phyloP scores from a whole-genome alignment of 1,140 invertebrate genomes.

The Gryon sp. region DNA sequence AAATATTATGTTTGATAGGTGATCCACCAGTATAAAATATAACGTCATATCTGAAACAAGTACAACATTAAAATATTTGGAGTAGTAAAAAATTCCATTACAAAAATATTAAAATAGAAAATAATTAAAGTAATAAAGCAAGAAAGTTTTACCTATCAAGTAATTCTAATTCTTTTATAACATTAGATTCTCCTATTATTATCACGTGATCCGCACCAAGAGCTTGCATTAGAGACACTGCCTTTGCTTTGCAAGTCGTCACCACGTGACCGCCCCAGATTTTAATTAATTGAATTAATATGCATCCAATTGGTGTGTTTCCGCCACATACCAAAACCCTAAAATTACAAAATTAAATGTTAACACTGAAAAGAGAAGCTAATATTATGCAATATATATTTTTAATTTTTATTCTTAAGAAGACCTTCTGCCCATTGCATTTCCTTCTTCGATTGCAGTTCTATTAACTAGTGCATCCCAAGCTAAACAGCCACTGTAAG shows the following conservation, averaged over 20 bases:
- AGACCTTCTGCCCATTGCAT: conserved; percentile 82
- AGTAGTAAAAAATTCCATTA: no score
- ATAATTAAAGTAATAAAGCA: conserved; percentile 49
- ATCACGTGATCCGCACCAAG: conserved; percentile 82
- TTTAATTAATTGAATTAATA: conserved; percentile 85
- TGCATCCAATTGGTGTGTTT: conserved; percentile 85
- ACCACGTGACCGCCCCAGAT: conserved; percentile 84
- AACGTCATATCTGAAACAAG: conserved; percentile 80
- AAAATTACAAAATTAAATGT: conserved; percentile 44
- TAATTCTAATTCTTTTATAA: conserved; percentile 75
- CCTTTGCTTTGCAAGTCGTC: conserved; percentile 80
- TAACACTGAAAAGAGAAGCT: no score
- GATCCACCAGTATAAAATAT: conserved; percentile 81
- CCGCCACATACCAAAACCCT: conserved; percentile 86
- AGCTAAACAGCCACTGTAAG: conserved; percentile 85
- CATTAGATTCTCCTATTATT: conserved; percentile 72
- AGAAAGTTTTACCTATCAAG: conserved; percentile 69
- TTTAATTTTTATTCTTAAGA: no score
- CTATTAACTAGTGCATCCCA: conserved; percentile 83
- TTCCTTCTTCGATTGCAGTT: conserved; percentile 79
- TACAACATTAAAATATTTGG: no score
- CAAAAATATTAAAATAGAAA: background rate
- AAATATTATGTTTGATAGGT: conserved; percentile 73
- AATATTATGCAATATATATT: no score
- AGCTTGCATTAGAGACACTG: conserved; percentile 79